Percentiles rank a stretch among this genome's conserved stretches.
phyloP scores from a whole-genome alignment of 2,113 vertebrate species.

The Nematolebias whitei region DNA sequence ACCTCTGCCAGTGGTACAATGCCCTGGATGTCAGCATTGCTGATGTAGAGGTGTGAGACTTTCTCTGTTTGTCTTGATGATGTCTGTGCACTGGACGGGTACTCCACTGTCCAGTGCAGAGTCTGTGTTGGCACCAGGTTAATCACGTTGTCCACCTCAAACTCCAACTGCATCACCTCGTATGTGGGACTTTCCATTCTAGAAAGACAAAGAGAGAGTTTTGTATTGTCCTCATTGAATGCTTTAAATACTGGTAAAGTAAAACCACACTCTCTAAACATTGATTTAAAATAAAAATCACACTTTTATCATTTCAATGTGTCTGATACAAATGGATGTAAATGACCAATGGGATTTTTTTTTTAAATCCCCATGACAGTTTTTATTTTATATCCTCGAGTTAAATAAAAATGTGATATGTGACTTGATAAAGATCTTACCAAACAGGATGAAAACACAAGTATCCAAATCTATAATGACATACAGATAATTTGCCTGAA shows the following conservation, averaged over 20 bases:
- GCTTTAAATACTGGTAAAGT: background rate
- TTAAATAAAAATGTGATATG: too few relatives aligned
- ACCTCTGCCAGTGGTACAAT: constrained; percentile 92
- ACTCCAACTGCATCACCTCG: constrained; percentile 93
- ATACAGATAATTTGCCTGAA: too few relatives aligned
- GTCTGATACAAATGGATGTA: background rate
- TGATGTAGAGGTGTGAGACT: constrained; percentile 89
- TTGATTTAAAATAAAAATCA: too few relatives aligned
- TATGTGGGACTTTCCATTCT: constrained; percentile 85
- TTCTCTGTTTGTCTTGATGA: constrained; percentile 68
- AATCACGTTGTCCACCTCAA: constrained; percentile 89
- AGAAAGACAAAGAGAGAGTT: constrained; percentile 7
- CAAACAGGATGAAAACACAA: too few relatives aligned
- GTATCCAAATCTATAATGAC: too few relatives aligned
- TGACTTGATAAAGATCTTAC: too few relatives aligned
- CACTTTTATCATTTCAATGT: too few relatives aligned
- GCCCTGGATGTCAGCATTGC: constrained; percentile 84
- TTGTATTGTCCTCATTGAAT: background rate
- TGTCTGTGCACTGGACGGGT: constrained; percentile 77
- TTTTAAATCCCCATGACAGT: too few relatives aligned
- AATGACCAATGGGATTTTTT: too few relatives aligned
- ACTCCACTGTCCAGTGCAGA: constrained; percentile 92
- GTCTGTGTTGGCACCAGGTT: constrained; percentile 86
- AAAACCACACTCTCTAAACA: background rate
- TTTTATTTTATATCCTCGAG: too few relatives aligned